Conservation (phyloP, 2,888 invertebrate genomes). For the Agonopterix heracliana region DNA sequence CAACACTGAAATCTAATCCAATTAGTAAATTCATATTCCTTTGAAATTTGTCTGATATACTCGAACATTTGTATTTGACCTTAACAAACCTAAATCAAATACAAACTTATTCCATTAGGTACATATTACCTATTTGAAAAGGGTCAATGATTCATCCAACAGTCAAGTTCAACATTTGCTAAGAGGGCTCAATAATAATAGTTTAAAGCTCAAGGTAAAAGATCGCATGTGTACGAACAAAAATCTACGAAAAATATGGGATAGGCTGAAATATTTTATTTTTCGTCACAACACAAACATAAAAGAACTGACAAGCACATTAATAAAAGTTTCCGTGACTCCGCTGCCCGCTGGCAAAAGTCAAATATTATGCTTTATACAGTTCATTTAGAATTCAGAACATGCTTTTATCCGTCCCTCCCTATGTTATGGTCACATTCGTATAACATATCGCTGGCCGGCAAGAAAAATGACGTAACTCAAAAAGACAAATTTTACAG, state of each 20-base stretch:
- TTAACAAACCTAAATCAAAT: too few relatives aligned
- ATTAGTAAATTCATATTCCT: too few relatives aligned
- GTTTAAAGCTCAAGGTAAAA: background rate
- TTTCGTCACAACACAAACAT: conserved; percentile 22
- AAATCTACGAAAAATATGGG: conserved; percentile 17
- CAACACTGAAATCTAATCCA: too few relatives aligned
- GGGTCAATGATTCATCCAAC: too few relatives aligned
- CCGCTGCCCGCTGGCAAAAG: conserved; percentile 25
- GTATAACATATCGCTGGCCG: conserved; percentile 18
- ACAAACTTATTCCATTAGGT: too few relatives aligned
- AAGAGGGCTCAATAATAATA: background rate
- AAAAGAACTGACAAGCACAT: conserved; percentile 36
- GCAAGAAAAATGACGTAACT: too few relatives aligned
- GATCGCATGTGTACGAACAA: conserved; percentile 8
- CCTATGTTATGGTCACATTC: conserved; percentile 26
- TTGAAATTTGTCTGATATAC: too few relatives aligned
- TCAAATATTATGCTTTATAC: conserved; percentile 42
- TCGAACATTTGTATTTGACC: too few relatives aligned
- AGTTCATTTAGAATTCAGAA: conserved; percentile 50
- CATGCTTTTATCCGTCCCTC: conserved; percentile 31
- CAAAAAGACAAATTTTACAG: too few relatives aligned
- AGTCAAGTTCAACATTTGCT: too few relatives aligned
- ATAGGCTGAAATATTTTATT: conserved; percentile 19
- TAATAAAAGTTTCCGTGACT: conserved; percentile 36
- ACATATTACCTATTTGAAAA: too few relatives aligned